These are phyloP conservation scores for human (Homo sapiens) DNA, from an alignment of 2,113 vertebrate species.

Conservation along the genomic window GRCh38 chr14:55693001-55693500, in stretches of 20 bases:
- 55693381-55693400: neutral
- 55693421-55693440: neutral
- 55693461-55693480: neutral
- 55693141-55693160: neutral
- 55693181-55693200: neutral
- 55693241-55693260: neutral
- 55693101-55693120: neutral
- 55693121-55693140: neutral
- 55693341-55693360: neutral
- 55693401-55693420: neutral
- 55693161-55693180: neutral
- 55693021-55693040: neutral
- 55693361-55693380: neutral
- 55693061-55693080: neutral
- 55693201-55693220: neutral
- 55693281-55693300: neutral
- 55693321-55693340: neutral
- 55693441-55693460: neutral
- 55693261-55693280: neutral
- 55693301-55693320: neutral
- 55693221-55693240: neutral
- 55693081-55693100: neutral
- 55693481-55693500: neutral
- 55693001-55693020: neutral
- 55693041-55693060: neutral